These are phyloP conservation scores for Caenorhabditis sp. DNA, from an alignment of 2,888 invertebrate species.

Conservation along the genomic window DNA sequence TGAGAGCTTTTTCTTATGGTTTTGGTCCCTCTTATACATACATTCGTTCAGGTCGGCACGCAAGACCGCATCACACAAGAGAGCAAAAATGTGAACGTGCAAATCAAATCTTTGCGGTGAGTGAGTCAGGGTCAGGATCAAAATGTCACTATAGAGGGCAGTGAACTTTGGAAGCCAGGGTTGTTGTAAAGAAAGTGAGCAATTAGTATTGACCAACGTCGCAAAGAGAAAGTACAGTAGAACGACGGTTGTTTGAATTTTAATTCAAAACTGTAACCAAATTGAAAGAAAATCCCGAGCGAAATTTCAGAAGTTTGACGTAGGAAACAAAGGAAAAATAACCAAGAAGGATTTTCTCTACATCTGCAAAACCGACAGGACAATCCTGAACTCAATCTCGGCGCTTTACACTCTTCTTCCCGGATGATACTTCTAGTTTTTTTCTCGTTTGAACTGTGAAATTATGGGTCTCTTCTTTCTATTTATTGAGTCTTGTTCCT, in stretches of 20 bases:
- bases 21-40: constrained; percentile 30
- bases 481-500: constrained; percentile 6
- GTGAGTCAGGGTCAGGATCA: constrained; percentile 1
- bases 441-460: background rate
- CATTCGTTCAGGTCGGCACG: constrained; percentile 68
- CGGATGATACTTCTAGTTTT: constrained; percentile 48
- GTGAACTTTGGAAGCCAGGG: background rate
- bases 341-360: constrained; percentile 76
- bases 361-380: constrained; percentile 74
- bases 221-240: background rate
- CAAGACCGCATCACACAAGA: constrained; percentile 68
- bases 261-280: background rate
- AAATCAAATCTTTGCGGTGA: constrained; percentile 71
- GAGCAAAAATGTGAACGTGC: constrained; percentile 72
- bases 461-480: constrained; percentile 25
- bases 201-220: background rate
- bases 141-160: background rate
- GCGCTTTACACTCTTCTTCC: constrained; percentile 75
- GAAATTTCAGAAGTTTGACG: constrained; percentile 77
- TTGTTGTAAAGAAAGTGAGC: background rate
- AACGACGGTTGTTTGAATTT: background rate
- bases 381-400: constrained; percentile 75
- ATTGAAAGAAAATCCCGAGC: background rate
- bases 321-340: constrained; percentile 73
- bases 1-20: no score